Conservation (phyloP, 2,888 invertebrate species). For the Cryptophagus acutangulus region DNA sequence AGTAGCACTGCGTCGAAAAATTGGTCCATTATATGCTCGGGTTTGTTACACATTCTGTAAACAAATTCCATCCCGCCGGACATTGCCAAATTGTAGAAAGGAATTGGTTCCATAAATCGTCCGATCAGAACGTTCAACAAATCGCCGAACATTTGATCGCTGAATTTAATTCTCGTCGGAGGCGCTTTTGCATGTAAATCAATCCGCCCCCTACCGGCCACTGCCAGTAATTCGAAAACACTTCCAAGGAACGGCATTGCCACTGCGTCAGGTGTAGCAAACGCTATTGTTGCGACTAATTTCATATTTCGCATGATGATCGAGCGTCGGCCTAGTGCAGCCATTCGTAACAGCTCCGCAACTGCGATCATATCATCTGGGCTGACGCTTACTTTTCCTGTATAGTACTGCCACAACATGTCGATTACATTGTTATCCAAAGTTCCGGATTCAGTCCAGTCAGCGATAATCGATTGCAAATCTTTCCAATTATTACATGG, state of each 20-base stretch:
- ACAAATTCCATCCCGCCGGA: conserved; percentile 57
- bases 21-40: neutral
- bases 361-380: conserved; percentile 69
- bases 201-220: conserved; percentile 45
- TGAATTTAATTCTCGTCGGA: conserved; percentile 43
- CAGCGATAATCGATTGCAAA: conserved; percentile 57
- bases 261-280: conserved; percentile 53
- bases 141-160: conserved; percentile 55
- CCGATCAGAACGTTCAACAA: conserved; percentile 49
- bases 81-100: no score
- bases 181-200: conserved; percentile 38
- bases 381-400: conserved; percentile 61
- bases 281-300: conserved; percentile 66
- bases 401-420: conserved; percentile 81
- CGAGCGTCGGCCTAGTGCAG: conserved; percentile 47
- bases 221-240: conserved; percentile 55
- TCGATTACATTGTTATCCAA: conserved; percentile 54
- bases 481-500: conserved; percentile 58
- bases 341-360: conserved; percentile 73
- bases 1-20: neutral
- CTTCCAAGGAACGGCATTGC: conserved; percentile 55
- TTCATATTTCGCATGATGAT: conserved; percentile 51
- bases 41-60: conserved; percentile 47
- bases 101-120: conserved; percentile 45
- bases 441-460: conserved; percentile 56